Percentiles rank a stretch among this genome's conserved stretches.
Conservation (phyloP, 2,113 vertebrate species). For the Tupaia chinensis region DNA sequence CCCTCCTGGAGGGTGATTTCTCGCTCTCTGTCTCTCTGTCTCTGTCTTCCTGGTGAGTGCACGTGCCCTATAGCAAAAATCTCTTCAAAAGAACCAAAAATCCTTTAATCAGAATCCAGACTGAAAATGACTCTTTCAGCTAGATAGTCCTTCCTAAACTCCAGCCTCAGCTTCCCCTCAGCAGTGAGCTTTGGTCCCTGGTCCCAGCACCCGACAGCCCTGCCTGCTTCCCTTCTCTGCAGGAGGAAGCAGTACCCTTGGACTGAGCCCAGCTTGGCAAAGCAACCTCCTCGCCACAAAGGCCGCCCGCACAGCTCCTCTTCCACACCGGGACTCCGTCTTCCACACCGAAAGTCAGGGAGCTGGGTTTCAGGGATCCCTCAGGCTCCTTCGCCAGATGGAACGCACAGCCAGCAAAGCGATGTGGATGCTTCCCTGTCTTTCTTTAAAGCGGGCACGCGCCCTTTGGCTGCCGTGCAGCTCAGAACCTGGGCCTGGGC, state of each 20-base stretch:
- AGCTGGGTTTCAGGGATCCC: not conserved
- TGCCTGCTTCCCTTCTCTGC: not conserved
- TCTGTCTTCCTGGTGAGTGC: too few relatives aligned
- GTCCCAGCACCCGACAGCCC: not conserved
- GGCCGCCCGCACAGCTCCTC: not conserved
- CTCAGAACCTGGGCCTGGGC: slow-evolving; percentile 75
- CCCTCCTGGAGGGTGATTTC: too few relatives aligned
- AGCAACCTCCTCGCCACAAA: slow-evolving; percentile 32
- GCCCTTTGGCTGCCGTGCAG: slow-evolving; percentile 73
- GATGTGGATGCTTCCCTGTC: not conserved
- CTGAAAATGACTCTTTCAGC: not conserved
- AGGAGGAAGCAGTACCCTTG: not conserved
- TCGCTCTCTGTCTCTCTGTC: too few relatives aligned
- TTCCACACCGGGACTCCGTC: not conserved
- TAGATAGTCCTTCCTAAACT: not conserved
- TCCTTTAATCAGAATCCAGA: not conserved
- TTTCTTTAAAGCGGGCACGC: slow-evolving; percentile 65
- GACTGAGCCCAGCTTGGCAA: not conserved
- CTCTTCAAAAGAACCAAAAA: not conserved
- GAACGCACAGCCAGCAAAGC: not conserved
- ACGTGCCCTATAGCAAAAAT: too few relatives aligned
- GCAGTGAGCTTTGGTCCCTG: not conserved
- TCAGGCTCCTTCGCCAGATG: not conserved
- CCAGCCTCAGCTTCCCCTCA: not conserved
- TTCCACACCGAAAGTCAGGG: not conserved